These are phyloP conservation scores for Alcis repandata DNA, from an alignment of 2,888 invertebrate species.

Conservation along the genomic window DNA sequence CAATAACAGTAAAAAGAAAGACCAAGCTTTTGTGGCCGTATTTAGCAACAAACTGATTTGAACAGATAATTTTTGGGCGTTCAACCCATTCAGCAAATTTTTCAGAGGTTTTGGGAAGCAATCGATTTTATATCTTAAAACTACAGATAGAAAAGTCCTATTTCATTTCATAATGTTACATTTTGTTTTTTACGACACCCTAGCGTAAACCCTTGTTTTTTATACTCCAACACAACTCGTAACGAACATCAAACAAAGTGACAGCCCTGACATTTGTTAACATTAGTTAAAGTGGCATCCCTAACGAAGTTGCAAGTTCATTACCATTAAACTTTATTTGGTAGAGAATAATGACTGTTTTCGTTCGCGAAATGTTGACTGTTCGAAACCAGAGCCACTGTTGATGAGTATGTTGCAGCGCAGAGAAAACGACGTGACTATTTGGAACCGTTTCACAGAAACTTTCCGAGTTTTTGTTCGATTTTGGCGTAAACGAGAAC, in stretches of 20 bases:
- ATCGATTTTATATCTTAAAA: too few species aligned
- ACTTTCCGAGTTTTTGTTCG: neutral
- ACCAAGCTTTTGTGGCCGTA: too few species aligned
- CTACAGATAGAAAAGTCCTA: too few species aligned
- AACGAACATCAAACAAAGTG: constrained; percentile 4
- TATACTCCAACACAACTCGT: neutral
- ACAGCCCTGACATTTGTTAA: constrained; percentile 51
- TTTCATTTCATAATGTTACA: too few species aligned
- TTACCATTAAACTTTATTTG: constrained; percentile 46
- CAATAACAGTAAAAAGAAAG: too few species aligned
- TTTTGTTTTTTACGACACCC: neutral
- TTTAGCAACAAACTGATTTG: too few species aligned
- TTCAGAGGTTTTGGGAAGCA: too few species aligned
- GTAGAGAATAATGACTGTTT: constrained; percentile 48
- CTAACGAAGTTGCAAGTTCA: constrained; percentile 38
- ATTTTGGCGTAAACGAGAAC: neutral
- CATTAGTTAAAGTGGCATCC: constrained; percentile 30
- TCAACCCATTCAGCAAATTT: too few species aligned
- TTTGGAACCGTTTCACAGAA: constrained; percentile 18
- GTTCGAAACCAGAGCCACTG: constrained; percentile 49
- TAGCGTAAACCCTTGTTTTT: constrained; percentile 8
- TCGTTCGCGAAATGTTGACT: constrained; percentile 43
- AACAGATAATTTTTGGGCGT: too few species aligned
- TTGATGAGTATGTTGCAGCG: constrained; percentile 53
- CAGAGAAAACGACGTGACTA: neutral